These are phyloP conservation scores for Celastrina argiolus DNA, from an alignment of 2,888 invertebrate species.

Conservation along the genomic window DNA sequence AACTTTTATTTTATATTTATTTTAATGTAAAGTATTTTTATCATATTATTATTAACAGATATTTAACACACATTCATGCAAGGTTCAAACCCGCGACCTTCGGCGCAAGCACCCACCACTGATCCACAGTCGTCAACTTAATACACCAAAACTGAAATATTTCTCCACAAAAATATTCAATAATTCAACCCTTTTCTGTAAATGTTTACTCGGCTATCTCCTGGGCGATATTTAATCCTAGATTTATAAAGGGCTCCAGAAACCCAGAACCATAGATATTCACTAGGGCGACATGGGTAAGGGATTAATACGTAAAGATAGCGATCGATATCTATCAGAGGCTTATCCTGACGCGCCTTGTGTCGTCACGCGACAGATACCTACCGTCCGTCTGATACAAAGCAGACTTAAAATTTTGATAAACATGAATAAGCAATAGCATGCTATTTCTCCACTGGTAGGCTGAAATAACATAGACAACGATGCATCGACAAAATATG, in stretches of 20 bases:
- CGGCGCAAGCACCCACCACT: no score
- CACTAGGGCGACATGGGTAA: not conserved
- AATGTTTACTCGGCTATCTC: not conserved
- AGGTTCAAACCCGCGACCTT: no score
- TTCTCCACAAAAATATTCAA: slow-evolving; percentile 34
- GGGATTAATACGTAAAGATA: not conserved
- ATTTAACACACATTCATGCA: no score
- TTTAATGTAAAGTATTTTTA: no score
- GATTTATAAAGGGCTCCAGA: slow-evolving; percentile 54
- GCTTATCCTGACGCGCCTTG: not conserved
- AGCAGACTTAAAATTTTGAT: not conserved
- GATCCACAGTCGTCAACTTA: no score
- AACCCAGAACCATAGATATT: slow-evolving; percentile 37
- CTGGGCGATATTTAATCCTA: slow-evolving; percentile 24
- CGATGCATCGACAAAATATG: no score
- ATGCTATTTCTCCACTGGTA: no score
- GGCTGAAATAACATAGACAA: no score
- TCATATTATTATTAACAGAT: no score
- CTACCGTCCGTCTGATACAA: not conserved
- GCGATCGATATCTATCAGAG: not conserved
- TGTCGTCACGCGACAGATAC: not conserved
- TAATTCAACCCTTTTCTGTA: not conserved
- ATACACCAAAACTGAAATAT: slow-evolving; percentile 8
- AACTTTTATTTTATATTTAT: no score
- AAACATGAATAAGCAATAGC: not conserved